Conservation (phyloP, 2,797 vertebrate species). For the Halcyon smyrnensis region DNA sequence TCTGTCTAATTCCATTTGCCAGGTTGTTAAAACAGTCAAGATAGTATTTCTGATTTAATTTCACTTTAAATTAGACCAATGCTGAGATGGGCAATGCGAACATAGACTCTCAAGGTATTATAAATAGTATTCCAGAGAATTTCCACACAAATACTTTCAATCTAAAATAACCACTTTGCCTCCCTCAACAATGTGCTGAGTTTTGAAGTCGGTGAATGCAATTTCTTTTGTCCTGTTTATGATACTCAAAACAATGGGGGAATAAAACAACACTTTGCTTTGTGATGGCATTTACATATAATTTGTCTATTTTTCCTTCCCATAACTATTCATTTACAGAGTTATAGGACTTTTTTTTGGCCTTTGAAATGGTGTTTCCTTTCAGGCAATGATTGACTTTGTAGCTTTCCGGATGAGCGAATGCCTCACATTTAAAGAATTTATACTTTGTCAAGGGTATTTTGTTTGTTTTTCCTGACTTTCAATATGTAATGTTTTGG, state of each 20-base stretch:
- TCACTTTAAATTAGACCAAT: background rate
- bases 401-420: background rate
- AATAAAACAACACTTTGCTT: background rate
- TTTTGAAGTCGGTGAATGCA: background rate
- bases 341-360: background rate
- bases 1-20: background rate
- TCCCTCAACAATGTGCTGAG: background rate
- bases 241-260: background rate
- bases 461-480: background rate
- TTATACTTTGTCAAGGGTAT: background rate
- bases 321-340: background rate
- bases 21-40: background rate
- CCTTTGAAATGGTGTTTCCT: background rate
- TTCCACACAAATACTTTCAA: background rate
- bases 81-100: background rate
- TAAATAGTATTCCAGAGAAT: background rate
- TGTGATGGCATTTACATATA: background rate
- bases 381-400: background rate
- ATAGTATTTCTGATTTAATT: background rate
- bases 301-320: background rate
- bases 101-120: background rate
- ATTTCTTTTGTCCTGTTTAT: background rate
- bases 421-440: background rate
- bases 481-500: background rate
- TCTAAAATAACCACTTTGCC: background rate